Evolutionary conservation across 2,113 vertebrate genomes (phyloP).

Genomic region (Phasianus colchicus): DNA sequence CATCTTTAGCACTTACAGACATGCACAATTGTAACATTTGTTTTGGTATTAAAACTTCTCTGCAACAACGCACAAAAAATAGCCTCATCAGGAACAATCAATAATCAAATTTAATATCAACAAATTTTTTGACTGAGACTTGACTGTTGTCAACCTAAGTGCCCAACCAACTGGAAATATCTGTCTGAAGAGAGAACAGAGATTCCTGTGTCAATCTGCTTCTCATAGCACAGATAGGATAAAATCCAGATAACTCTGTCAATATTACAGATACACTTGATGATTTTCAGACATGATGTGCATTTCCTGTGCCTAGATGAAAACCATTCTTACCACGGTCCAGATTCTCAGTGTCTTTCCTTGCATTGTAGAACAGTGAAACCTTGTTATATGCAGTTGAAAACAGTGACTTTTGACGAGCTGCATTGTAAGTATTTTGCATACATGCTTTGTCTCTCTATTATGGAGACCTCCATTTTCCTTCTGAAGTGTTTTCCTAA

Average conservation of each 20-base stretch:
- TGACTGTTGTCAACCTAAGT: neutral
- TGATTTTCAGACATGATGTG: neutral
- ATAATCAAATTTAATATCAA: neutral
- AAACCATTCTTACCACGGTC: neutral
- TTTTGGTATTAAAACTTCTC: neutral
- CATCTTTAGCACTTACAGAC: neutral
- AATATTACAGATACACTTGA: neutral
- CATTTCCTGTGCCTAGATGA: neutral
- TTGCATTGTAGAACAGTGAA: neutral
- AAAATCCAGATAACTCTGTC: neutral
- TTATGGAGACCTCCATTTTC: neutral
- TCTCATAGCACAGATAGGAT: neutral
- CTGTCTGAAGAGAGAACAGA: neutral
- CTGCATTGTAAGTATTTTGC: neutral
- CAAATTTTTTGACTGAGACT: neutral
- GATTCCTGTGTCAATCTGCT: neutral
- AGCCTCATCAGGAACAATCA: neutral
- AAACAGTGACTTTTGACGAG: neutral
- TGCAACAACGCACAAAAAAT: neutral
- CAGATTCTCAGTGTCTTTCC: neutral
- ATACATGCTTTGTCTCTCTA: neutral
- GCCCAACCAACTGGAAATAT: neutral
- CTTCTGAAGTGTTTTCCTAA: neutral
- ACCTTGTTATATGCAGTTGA: neutral
- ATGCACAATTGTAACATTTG: neutral